phyloP scores from a whole-genome alignment of 1,140 invertebrate species.

The Drosophila watanabei region DNA sequence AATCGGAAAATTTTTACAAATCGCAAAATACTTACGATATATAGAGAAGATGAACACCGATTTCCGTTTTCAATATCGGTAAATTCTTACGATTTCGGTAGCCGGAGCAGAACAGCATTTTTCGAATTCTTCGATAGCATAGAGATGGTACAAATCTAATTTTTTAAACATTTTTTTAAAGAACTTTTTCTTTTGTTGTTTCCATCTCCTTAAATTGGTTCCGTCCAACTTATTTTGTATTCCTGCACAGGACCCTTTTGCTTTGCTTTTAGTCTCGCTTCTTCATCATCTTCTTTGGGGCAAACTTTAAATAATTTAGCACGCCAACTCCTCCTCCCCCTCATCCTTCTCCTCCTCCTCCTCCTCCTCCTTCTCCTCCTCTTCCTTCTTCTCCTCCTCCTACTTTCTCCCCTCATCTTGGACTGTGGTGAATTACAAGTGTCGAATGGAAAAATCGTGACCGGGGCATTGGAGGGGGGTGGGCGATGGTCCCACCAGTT shows the following conservation, averaged over 20 bases:
- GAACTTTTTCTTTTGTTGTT: not conserved
- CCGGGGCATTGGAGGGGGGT: not conserved
- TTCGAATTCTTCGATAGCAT: not conserved
- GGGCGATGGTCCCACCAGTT: not conserved
- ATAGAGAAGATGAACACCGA: too few species aligned
- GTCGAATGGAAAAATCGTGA: slow-evolving; percentile 36
- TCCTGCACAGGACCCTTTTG: slow-evolving; percentile 16
- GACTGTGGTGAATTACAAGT: slow-evolving; percentile 57
- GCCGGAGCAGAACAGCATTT: too few species aligned
- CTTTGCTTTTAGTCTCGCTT: slow-evolving; percentile 57
- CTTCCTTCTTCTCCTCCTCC: not conserved
- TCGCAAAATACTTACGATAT: too few species aligned
- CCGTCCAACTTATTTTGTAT: not conserved
- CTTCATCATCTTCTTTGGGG: slow-evolving; percentile 42
- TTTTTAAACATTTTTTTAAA: not conserved
- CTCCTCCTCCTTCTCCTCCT: too few species aligned
- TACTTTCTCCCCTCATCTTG: not conserved
- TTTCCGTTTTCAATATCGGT: too few species aligned
- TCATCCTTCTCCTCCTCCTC: not conserved
- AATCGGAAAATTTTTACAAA: too few species aligned
- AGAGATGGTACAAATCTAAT: not conserved
- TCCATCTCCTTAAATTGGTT: not conserved
- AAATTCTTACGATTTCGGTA: too few species aligned
- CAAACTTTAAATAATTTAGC: slow-evolving; percentile 78
- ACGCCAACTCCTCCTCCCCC: slow-evolving; percentile 3